Conservation (phyloP, 1,140 invertebrate species). For the Lucilia cuprina region DNA sequence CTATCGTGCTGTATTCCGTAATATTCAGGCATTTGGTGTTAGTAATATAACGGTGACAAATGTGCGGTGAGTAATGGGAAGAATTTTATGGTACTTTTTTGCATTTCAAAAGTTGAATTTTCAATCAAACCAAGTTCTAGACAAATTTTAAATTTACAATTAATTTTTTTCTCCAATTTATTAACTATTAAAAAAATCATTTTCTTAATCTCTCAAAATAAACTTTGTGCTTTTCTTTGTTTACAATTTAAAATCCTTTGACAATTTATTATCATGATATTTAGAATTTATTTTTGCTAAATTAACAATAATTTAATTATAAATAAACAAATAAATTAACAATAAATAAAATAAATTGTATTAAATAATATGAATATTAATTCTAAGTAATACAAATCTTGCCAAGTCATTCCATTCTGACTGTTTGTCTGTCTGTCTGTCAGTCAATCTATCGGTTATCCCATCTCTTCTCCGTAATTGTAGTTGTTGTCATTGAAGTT, state of each 20-base stretch:
- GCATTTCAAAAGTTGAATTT: too few relatives aligned
- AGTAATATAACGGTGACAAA: constrained; percentile 78
- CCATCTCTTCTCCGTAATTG: background rate
- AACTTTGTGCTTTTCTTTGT: too few relatives aligned
- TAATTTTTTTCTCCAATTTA: too few relatives aligned
- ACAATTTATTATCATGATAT: background rate
- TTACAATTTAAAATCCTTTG: background rate
- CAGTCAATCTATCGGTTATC: background rate
- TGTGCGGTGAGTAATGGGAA: constrained; percentile 67
- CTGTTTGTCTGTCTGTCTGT: background rate
- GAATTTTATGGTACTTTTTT: too few relatives aligned
- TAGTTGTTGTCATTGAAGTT: background rate
- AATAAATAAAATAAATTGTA: constrained; percentile 3
- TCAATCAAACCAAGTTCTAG: too few relatives aligned
- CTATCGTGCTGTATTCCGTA: constrained; percentile 78
- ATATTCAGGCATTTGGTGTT: constrained; percentile 80
- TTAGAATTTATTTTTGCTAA: background rate
- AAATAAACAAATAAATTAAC: background rate
- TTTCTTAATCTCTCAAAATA: too few relatives aligned
- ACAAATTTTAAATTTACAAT: too few relatives aligned
- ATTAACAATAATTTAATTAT: background rate
- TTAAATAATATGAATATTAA: background rate
- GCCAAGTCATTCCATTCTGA: background rate
- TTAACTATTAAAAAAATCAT: too few relatives aligned
- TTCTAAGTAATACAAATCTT: background rate